phyloP scores from a whole-genome alignment of 2,888 invertebrate species.

The Pollenia amentaria region DNA sequence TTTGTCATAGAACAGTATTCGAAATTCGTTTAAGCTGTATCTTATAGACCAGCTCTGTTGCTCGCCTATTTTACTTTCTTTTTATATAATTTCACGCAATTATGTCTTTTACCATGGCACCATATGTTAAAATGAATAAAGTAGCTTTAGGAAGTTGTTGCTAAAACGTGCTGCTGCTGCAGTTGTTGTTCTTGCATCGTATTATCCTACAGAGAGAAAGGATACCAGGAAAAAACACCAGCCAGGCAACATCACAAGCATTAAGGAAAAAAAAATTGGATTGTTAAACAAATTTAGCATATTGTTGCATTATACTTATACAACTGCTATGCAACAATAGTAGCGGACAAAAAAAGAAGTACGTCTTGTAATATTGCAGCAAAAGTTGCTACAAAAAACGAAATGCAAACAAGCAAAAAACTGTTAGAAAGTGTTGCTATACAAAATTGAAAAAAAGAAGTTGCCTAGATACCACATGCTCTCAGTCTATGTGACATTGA shows the following conservation, averaged over 20 bases:
- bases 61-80: not conserved
- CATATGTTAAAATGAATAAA: slow-evolving; percentile 74
- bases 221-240: slow-evolving; percentile 49
- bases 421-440: slow-evolving; percentile 45
- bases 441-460: slow-evolving; percentile 16
- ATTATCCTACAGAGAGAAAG: slow-evolving; percentile 32
- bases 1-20: not conserved
- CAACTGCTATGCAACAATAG: slow-evolving; percentile 50
- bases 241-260: slow-evolving; percentile 16
- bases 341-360: not conserved
- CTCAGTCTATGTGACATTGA: slow-evolving; percentile 73
- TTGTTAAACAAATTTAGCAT: slow-evolving; percentile 74
- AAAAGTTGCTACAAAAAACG: slow-evolving; percentile 16
- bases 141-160: slow-evolving; percentile 60
- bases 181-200: not conserved
- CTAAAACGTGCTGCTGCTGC: slow-evolving; percentile 49
- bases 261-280: slow-evolving; percentile 34
- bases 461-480: slow-evolving; percentile 49
- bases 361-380: slow-evolving; percentile 44
- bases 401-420: slow-evolving; percentile 32
- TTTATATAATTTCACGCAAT: slow-evolving; percentile 73
- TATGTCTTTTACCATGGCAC: slow-evolving; percentile 75
- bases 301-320: slow-evolving; percentile 75
- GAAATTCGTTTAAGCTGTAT: slow-evolving; percentile 17
- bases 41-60: not conserved